Base-by-base conservation (phyloP, 64 coral and sea anemone genomes). In the Catalaphyllia jardinei region DNA sequence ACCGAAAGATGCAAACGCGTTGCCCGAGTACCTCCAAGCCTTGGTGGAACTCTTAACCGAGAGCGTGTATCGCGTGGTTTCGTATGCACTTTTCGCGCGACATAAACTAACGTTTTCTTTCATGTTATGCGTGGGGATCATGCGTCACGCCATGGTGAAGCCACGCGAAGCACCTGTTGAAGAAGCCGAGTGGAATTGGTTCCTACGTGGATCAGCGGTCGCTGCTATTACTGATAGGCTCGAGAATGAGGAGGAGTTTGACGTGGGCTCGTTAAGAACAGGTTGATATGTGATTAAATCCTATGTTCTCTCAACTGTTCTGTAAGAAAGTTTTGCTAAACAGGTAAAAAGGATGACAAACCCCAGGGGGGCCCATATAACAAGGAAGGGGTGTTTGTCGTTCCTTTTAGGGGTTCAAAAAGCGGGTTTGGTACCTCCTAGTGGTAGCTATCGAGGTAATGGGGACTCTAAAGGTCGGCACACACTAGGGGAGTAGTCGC, bases 91-190 rank as follows among this genome's bases (percentile, higher is more conserved):
- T 4, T 95, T 95, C 60, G 93, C 96, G 4, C 87, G 93, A 13
- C 96, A 98, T 74, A 88, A 93, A 30, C 83, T 93, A 10, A 95
- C 96, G 20, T 98, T 98, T 64, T 94, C 96, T 12, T 98, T 98
- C 29, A 89, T 98, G 88, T 62, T 98, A 38, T 98, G 96, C 77
- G 89, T 87, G 31, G 92, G 81, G 27, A 95, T 98, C 62, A 74
- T 95, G 72, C 94, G 87, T 60, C 90, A 95, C 38, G 82, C 79
- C 13, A 82, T 63, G 20, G 69, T 79, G 4, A 90, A 3, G 49
- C 29, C 62, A 71, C 67, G 33, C 22, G 29, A 90, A 18, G 11
- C 19, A 67, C 38, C 79, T 46, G 94, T 97, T 24, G 60, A 77
- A 4, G 95, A 93, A 11, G 77, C 33, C 4, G 95, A 97, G 57